Base-by-base conservation (phyloP, 2,113 vertebrate species). In the Chiloscyllium plagiosum region DNA sequence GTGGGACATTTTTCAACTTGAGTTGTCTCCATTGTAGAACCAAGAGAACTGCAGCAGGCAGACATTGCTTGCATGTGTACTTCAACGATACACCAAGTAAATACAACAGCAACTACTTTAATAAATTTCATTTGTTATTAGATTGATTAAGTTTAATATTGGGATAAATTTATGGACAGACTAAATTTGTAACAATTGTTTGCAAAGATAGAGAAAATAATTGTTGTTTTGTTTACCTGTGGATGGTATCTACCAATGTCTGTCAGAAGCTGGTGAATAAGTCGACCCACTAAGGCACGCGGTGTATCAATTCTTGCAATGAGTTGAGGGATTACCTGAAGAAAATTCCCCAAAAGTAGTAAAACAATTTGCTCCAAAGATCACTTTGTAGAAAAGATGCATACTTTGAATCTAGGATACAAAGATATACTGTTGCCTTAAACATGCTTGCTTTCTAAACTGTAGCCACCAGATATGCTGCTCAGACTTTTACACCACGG, bases 221-320 rank as follows among this genome's bases (percentile, higher is more conserved):
- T 13, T 22, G 87, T 76, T n/a, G 85, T 26, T 65, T 19, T 68
- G 17, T 94, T 95, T 96, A 99, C 99, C 98, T 99, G 99, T 0
- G 99, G 99, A 76, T 99, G 99, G 96, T 99, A 99, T 3, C 99
- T 98, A 0, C 99, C 99, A 7, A 99, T 99, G 96, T 99, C 99
- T 0, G 99, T 99, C 42, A 99, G 98, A 80, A 99, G 98, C 97
- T 99, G 99, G 96, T 99, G 99, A 94, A 99, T 99, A 93, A 99
- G 98, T 0, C 99, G 99, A 1, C 99, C 99, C 56, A 99, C 99
- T 96, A 99, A 97, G 0, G 99, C 98, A 0, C 99, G 98, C 52
- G 99, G 99, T 0, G 99, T 99, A 96, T 99, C 99, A 0, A 99
- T 99, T 37, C 99, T 98, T 94, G 99, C 99, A 37, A 99, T 99